Conservation (phyloP, 2,797 vertebrate genomes). For the Microctenopoma stevenorrisi region DNA sequence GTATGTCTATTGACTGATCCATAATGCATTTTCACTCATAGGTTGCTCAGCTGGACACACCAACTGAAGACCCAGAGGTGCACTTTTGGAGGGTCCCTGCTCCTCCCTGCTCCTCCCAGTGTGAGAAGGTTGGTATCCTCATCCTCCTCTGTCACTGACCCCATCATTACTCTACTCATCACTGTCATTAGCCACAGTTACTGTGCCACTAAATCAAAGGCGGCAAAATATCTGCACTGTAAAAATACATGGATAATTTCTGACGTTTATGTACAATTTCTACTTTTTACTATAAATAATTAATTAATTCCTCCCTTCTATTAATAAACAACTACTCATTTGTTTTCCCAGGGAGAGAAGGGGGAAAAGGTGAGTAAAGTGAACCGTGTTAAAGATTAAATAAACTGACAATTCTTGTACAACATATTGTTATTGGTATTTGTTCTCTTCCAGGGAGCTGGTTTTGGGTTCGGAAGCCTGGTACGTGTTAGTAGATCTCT, state of each 20-base stretch:
- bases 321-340: constrained; percentile 8
- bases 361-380: constrained; percentile 83
- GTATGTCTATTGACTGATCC: background rate
- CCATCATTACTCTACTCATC: background rate
- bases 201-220: background rate
- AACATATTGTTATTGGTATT: background rate
- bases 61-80: constrained; percentile 78
- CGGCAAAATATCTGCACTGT: background rate
- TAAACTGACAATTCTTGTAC: background rate
- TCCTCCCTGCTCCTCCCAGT: constrained; percentile 77
- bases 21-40: constrained; percentile 33
- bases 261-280: constrained; percentile 8
- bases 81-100: constrained; percentile 78
- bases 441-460: constrained; percentile 78
- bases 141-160: background rate
- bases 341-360: constrained; percentile 84
- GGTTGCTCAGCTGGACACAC: constrained; percentile 80
- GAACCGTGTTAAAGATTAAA: background rate
- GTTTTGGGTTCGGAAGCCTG: constrained; percentile 80
- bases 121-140: constrained; percentile 80
- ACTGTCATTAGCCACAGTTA: background rate
- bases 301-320: background rate
- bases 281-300: background rate
- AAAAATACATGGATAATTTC: background rate
- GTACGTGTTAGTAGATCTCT: constrained; percentile 69